These are phyloP conservation scores for Pygoscelis adeliae DNA, from an alignment of 2,113 vertebrate species.

Conservation along the genomic window DNA sequence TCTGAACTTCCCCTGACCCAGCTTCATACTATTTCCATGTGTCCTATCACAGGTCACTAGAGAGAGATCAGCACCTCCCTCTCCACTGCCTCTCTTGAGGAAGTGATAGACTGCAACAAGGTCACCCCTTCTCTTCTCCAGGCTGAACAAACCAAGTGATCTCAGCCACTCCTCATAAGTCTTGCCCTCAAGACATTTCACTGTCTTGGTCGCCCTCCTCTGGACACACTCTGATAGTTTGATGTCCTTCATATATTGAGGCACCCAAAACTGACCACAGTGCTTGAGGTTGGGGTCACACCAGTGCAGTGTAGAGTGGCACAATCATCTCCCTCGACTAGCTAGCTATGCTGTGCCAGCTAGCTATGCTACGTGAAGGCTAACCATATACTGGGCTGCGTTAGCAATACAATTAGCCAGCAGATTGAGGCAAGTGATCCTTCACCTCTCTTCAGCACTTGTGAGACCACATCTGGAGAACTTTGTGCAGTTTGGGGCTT, in stretches of 20 bases:
- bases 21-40: not conserved
- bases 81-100: not conserved
- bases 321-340: not conserved
- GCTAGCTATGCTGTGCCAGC: not conserved
- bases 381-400: not conserved
- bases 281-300: fast-evolving
- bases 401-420: not conserved
- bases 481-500: not conserved
- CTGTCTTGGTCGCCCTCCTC: not conserved
- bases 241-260: not conserved
- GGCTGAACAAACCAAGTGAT: not conserved
- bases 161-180: not conserved
- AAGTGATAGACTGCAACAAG: not conserved
- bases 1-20: not conserved
- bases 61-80: not conserved
- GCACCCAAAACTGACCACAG: not conserved
- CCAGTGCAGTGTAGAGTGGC: not conserved
- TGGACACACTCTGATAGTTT: not conserved
- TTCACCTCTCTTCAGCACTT: not conserved
- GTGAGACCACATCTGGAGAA: not conserved
- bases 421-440: not conserved
- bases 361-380: not conserved
- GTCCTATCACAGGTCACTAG: not conserved
- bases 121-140: not conserved
- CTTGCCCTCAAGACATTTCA: not conserved